Conservation (phyloP, 2,113 vertebrate species). For the Cairina moschata region DNA sequence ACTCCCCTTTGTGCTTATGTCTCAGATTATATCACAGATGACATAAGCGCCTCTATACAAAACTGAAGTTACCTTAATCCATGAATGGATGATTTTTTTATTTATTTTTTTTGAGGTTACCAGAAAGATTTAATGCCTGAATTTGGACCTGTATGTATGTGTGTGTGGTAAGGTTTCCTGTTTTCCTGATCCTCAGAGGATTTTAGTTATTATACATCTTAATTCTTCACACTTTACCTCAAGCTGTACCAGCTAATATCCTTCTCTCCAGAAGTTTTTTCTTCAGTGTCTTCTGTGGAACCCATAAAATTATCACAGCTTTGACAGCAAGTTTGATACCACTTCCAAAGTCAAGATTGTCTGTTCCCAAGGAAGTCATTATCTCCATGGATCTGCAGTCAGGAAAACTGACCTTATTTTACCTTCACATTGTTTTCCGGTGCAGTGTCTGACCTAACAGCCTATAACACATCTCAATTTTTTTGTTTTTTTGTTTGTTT, state of each 20-base stretch:
- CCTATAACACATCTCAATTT: neutral
- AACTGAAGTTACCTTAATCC: neutral
- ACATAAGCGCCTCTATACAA: rapidly evolving
- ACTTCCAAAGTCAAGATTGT: neutral
- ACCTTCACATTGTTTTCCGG: neutral
- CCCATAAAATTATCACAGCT: neutral
- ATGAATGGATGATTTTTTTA: neutral
- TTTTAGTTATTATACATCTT: neutral
- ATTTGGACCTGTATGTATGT: neutral
- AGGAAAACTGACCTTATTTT: neutral
- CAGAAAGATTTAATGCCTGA: neutral
- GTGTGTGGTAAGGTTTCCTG: neutral
- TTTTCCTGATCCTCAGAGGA: neutral
- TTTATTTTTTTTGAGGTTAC: neutral
- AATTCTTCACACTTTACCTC: neutral
- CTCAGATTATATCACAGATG: neutral
- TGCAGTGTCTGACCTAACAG: neutral
- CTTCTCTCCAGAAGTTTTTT: neutral
- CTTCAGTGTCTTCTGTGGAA: neutral
- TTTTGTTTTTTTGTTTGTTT: neutral
- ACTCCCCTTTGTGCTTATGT: neutral
- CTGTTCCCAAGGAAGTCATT: neutral
- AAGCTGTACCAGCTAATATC: neutral
- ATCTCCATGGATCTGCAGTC: neutral
- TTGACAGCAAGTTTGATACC: neutral